Evolutionary conservation across 1,140 invertebrate genomes (phyloP), one percentile per base, ranked within the genome.

Genomic region (Zaprionus inermis): DNA sequence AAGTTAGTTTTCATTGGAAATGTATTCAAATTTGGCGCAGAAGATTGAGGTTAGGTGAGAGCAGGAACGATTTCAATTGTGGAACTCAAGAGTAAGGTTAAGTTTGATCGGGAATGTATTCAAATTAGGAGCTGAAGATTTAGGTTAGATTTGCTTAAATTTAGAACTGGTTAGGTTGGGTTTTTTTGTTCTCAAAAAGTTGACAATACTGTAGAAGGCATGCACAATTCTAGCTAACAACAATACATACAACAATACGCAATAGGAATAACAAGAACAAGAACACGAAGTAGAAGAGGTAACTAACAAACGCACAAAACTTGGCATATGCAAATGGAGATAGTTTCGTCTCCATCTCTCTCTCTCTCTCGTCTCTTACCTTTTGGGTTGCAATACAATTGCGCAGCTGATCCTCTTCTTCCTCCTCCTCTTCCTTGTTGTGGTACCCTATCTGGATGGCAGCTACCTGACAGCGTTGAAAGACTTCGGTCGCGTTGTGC

Each of bases 381-480:
- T 91, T 91, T 89, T 89, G 83, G 66, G 83, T 75, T 89, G 85
- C 81, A 73, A 91, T 86, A 91, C 89, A 82, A 82, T 91, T 84
- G 81, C 83, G 89, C 64, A 80, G 79, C 82, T 88, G 82, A 79
- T 88, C 84, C 65, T 69, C 75, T 24, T 20, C 44, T 20, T 49
- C 44, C 16, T 49, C 44, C 44, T 49, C n/a, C 14, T 38, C 24
- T 4, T 28, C 11, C 16, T 52, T 54, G 58, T 67, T 64, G 72
- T 69, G 64, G 56, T 54, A 67, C 52, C 79, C 83, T 52, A 83
- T 81, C 56, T 88, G 69, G 5, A 77, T 81, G 72, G 79, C 78
- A 52, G 76, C 54, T 20, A 76, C 65, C 56, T 88, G 76, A 54
- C 74, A 88, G 44, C 79, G 72, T 63, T 86, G 83, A 60, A 85